Conservation (phyloP, 2,888 invertebrate species). For the Rhynchonema sp. region DNA sequence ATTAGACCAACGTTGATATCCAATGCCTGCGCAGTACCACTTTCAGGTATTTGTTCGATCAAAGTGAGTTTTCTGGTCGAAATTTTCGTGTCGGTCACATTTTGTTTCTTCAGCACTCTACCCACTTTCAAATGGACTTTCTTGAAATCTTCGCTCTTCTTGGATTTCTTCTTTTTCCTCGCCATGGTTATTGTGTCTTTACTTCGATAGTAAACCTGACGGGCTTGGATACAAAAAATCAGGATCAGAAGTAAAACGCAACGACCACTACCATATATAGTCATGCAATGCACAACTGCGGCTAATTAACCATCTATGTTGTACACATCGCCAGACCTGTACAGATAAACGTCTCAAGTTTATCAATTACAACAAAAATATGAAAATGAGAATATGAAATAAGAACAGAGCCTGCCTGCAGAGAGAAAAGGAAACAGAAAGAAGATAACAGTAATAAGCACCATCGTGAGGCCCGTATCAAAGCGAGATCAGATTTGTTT, state of each 20-base stretch:
- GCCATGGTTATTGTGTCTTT: background rate
- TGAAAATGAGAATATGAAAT: too few relatives aligned
- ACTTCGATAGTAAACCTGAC: too few relatives aligned
- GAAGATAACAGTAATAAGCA: too few relatives aligned
- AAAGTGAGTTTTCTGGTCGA: constrained; percentile 69
- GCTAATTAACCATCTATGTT: background rate
- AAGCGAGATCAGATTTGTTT: too few relatives aligned
- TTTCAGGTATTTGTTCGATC: constrained; percentile 43
- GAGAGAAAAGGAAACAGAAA: too few relatives aligned
- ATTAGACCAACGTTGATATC: too few relatives aligned
- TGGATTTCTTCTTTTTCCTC: constrained; percentile 34
- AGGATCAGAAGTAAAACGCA: background rate
- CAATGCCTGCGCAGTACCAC: too few relatives aligned
- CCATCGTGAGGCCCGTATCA: too few relatives aligned
- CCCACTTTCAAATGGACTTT: constrained; percentile 66
- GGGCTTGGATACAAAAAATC: background rate
- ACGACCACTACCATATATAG: background rate
- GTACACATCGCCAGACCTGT: too few relatives aligned
- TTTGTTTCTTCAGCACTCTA: constrained; percentile 58
- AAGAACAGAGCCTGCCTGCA: too few relatives aligned
- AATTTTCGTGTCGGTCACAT: constrained; percentile 69
- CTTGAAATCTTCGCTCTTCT: constrained; percentile 59
- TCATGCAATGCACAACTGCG: background rate
- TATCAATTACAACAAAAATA: too few relatives aligned
- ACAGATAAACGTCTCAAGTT: too few relatives aligned